These are phyloP conservation scores for Indicator indicator DNA, from an alignment of 2,113 vertebrate species.

Conservation along the genomic window DNA sequence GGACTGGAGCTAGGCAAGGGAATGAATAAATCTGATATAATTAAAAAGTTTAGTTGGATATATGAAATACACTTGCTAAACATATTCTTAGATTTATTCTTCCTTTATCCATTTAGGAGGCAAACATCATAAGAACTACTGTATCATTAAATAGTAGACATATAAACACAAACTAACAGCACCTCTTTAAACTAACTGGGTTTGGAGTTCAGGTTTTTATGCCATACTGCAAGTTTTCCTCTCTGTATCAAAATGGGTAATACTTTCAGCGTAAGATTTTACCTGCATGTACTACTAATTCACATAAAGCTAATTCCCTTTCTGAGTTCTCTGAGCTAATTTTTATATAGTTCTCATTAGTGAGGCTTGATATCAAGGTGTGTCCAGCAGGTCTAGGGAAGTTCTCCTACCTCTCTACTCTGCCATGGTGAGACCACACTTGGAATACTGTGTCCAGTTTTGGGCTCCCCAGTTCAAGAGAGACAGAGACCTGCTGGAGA, in stretches of 20 bases:
- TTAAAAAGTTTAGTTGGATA: not conserved
- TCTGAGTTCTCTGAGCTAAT: not conserved
- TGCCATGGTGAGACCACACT: no score
- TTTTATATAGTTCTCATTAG: constrained; percentile 8
- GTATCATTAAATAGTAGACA: not conserved
- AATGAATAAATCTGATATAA: not conserved
- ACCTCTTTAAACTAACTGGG: not conserved
- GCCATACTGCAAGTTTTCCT: not conserved
- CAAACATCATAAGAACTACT: not conserved
- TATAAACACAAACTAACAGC: not conserved
- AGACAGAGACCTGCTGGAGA: no score
- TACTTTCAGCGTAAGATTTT: not conserved
- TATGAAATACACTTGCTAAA: not conserved
- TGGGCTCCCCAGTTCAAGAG: no score
- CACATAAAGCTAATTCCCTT: not conserved
- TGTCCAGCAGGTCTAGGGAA: no score
- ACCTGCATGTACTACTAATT: not conserved
- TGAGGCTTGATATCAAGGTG: not conserved
- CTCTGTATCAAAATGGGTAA: not conserved
- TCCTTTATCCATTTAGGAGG: not conserved
- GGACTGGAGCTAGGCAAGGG: not conserved
- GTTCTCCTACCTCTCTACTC: no score
- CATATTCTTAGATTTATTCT: not conserved
- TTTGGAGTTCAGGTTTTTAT: not conserved
- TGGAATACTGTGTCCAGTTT: no score